A percentile compares a stretch with the other conserved stretches of the same genome.
These are phyloP conservation scores for Regulus satrapa DNA, from an alignment of 2,113 vertebrate genomes.

Conservation along the genomic window DNA sequence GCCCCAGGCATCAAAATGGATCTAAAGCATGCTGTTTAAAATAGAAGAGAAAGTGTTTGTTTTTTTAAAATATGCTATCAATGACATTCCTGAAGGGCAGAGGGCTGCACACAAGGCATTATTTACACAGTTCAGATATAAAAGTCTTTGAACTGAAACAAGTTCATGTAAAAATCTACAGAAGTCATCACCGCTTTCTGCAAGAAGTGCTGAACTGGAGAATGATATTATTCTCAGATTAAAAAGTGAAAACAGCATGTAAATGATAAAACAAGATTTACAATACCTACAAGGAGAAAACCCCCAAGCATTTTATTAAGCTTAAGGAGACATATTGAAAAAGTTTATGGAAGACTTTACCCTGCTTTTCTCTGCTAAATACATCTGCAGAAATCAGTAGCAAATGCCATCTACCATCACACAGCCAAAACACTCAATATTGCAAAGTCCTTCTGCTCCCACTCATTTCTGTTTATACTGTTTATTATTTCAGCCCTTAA, in stretches of 20 bases:
- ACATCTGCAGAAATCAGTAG: not conserved
- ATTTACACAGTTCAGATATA: conserved; percentile 48
- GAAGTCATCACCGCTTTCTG: not conserved
- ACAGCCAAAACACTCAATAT: not conserved
- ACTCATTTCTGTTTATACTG: not conserved
- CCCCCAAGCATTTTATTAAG: not conserved
- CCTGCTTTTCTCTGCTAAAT: not conserved
- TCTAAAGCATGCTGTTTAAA: conserved; percentile 34
- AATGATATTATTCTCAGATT: not conserved
- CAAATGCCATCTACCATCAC: not conserved
- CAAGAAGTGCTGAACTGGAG: not conserved
- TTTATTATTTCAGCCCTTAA: not conserved
- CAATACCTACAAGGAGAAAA: not conserved
- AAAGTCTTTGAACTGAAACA: conserved; percentile 15
- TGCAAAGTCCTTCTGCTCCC: not conserved
- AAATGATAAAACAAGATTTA: not conserved
- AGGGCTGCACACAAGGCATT: conserved; percentile 30
- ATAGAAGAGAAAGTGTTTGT: not conserved
- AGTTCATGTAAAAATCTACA: not conserved
- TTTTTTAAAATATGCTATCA: not conserved
- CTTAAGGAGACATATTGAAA: not conserved
- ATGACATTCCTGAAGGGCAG: not conserved
- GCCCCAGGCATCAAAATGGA: conserved; percentile 10
- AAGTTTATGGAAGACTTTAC: not conserved
- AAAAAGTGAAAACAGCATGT: not conserved